Evolutionary conservation across 1,140 invertebrate genomes (phyloP).

Genomic region (Scaptodrosophila lebanonensis): DNA sequence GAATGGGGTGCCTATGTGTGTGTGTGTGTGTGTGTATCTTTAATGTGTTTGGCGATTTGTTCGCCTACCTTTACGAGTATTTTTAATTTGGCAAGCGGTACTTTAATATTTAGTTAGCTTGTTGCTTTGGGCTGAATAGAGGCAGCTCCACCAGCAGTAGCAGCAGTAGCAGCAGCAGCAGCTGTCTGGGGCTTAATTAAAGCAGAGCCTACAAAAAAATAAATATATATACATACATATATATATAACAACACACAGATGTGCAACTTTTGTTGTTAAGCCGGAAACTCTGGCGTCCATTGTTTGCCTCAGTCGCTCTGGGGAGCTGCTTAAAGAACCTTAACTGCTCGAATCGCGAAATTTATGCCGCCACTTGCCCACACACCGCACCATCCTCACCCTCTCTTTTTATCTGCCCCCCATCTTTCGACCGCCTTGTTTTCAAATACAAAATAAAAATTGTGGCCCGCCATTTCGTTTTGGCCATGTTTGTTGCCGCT

Average conservation of each 20-base stretch:
- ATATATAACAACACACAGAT: constrained; percentile 14
- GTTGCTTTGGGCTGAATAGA: no score
- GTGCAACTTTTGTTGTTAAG: constrained; percentile 20
- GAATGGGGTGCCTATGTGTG: no score
- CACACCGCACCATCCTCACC: background rate
- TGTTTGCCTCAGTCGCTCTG: no score
- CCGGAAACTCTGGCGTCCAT: constrained; percentile 25
- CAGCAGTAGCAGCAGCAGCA: no score
- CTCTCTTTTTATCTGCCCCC: background rate
- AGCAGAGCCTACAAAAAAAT: constrained; percentile 3
- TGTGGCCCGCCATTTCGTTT: constrained; percentile 61
- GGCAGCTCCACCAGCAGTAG: no score
- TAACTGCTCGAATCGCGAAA: constrained; percentile 33
- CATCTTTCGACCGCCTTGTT: constrained; percentile 10
- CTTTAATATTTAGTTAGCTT: no score
- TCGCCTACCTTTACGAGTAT: no score
- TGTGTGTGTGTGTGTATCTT: no score
- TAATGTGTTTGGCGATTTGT: constrained; percentile 5
- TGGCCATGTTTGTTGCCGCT: constrained; percentile 27
- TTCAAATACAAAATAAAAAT: constrained; percentile 45
- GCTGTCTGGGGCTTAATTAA: constrained; percentile 38
- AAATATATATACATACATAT: background rate
- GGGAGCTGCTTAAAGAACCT: background rate
- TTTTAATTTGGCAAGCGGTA: no score
- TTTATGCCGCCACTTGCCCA: constrained; percentile 47